Percentiles rank a stretch among this genome's conserved stretches.
These are phyloP conservation scores for Acrobasis suavella DNA, from an alignment of 2,888 invertebrate genomes.

Conservation along the genomic window DNA sequence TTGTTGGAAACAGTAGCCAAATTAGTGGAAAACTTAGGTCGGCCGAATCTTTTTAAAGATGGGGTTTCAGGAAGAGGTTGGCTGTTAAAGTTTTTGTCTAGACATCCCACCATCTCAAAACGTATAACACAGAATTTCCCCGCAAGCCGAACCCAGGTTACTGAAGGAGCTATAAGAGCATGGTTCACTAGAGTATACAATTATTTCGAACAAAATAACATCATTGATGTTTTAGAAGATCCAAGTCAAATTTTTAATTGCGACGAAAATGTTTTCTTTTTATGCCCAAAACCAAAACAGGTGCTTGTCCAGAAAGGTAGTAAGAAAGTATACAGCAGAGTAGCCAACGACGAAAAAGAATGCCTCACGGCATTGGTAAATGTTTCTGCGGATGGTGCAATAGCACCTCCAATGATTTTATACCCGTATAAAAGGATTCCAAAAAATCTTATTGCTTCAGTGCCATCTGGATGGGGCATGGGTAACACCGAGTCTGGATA, in stretches of 20 bases:
- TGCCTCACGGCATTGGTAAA: no score
- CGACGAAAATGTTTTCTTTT: constrained; percentile 29
- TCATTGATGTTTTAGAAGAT: constrained; percentile 29
- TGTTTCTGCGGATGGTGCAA: constrained; percentile 28
- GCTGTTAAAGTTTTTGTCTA: constrained; percentile 33
- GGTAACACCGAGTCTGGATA: constrained; percentile 32
- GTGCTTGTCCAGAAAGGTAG: constrained; percentile 32
- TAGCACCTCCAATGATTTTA: constrained; percentile 20
- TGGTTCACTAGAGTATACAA: constrained; percentile 31
- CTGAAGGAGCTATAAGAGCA: constrained; percentile 29
- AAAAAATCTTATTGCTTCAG: constrained; percentile 24
- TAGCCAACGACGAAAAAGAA: constrained; percentile 35
- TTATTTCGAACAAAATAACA: constrained; percentile 33
- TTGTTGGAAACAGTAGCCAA: no score
- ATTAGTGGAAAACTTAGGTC: constrained; percentile 31
- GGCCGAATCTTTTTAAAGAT: constrained; percentile 38
- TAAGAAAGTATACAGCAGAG: constrained; percentile 31
- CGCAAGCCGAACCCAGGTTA: constrained; percentile 30
- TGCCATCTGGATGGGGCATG: constrained; percentile 31
- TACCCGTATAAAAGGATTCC: constrained; percentile 31
- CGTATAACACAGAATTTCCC: constrained; percentile 31
- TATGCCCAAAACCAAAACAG: constrained; percentile 25
- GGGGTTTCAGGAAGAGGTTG: constrained; percentile 36
- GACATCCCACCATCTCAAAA: constrained; percentile 34
- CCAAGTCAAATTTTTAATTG: constrained; percentile 29